A percentile compares a stretch with the other conserved stretches of the same genome.
Evolutionary conservation across 2,797 vertebrate species (phyloP).

Genomic region (Chelmon rostratus): DNA sequence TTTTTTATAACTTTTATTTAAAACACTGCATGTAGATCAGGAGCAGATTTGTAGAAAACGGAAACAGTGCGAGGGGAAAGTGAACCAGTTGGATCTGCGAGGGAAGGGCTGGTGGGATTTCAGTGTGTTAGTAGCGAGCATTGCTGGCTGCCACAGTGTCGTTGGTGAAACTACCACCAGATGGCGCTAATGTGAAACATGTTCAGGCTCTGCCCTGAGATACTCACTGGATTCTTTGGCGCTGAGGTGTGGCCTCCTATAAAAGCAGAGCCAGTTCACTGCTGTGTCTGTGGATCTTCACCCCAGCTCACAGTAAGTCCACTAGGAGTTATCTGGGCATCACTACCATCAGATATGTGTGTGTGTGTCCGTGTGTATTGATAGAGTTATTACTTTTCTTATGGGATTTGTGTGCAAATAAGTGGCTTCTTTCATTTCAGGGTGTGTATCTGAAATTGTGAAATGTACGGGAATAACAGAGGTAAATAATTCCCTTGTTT

Average conservation of each 20-base stretch:
- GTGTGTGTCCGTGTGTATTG: neutral
- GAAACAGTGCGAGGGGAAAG: neutral
- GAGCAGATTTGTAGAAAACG: neutral
- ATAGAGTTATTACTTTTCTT: neutral
- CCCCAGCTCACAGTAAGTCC: constrained; percentile 37
- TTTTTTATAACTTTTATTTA: neutral
- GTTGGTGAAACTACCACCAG: neutral
- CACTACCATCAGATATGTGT: neutral
- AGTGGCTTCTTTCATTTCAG: constrained; percentile 20
- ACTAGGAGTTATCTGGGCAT: rapidly evolving
- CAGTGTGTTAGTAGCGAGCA: neutral
- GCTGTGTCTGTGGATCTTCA: neutral
- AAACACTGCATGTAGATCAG: too few species aligned
- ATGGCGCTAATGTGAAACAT: neutral
- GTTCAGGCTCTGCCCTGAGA: constrained; percentile 2
- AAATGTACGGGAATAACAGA: constrained; percentile 51
- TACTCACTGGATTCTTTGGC: neutral
- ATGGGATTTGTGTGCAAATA: neutral
- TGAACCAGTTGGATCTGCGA: neutral
- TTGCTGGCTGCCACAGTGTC: neutral
- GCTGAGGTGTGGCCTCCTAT: constrained; percentile 14
- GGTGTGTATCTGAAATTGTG: constrained; percentile 16
- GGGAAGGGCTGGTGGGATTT: neutral
- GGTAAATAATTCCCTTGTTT: constrained; percentile 36
- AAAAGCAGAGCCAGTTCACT: constrained; percentile 1